These are phyloP conservation scores for Cheumatopsyche charites DNA, from an alignment of 1,140 invertebrate genomes.

Conservation along the genomic window DNA sequence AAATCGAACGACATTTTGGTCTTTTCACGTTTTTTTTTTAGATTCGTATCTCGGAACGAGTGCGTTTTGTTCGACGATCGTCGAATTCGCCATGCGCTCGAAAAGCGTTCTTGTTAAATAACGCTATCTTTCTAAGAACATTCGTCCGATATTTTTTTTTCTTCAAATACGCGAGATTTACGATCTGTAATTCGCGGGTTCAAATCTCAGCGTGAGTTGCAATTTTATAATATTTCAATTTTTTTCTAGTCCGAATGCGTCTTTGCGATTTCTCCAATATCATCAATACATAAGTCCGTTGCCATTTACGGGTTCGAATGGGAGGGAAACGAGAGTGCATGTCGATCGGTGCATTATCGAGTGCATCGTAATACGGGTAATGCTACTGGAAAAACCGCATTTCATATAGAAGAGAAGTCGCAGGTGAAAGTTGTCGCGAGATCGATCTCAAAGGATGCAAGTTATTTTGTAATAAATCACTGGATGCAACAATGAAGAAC, in stretches of 20 bases:
- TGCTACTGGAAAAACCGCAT: conserved; percentile 23
- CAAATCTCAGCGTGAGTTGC: conserved; percentile 17
- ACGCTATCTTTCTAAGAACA: background rate
- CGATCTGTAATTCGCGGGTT: conserved; percentile 23
- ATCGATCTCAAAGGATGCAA: conserved; percentile 32
- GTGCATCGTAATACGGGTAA: conserved; percentile 12
- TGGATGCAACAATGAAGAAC: background rate
- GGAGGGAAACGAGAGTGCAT: conserved; percentile 24
- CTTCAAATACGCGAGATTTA: conserved; percentile 8
- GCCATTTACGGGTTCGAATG: background rate
- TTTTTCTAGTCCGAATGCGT: too few species aligned
- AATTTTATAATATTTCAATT: background rate
- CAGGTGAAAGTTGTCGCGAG: conserved; percentile 31
- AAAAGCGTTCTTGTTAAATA: background rate
- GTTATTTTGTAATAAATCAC: conserved; percentile 18
- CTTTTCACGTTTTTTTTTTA: background rate
- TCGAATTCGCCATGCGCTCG: too few species aligned
- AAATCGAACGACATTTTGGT: conserved; percentile 11
- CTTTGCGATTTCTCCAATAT: too few species aligned
- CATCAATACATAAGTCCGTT: background rate
- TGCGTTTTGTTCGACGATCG: too few species aligned
- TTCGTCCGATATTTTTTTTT: background rate
- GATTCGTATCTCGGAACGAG: background rate
- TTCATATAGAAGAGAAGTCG: background rate
- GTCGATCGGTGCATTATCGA: conserved; percentile 18